phyloP scores from a whole-genome alignment of 2,113 vertebrate genomes.

The Pteropus alecto region DNA sequence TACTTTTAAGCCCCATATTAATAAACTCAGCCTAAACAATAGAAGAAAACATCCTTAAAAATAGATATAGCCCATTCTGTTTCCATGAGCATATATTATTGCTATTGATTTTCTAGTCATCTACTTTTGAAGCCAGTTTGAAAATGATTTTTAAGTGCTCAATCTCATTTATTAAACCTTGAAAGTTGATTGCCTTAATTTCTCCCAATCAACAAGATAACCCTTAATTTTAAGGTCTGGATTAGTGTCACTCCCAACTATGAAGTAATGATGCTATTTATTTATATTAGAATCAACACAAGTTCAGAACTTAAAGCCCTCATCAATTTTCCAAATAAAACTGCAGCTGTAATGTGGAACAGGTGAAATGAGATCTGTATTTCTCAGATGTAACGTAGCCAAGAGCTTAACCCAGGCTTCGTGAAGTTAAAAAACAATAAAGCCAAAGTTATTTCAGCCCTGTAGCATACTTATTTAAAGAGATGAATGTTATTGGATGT shows the following conservation, averaged over 20 bases:
- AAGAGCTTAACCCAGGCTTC: constrained; percentile 65
- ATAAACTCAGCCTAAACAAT: neutral
- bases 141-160: constrained; percentile 56
- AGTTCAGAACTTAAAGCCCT: constrained; percentile 47
- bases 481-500: constrained; percentile 57
- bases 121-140: neutral
- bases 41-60: neutral
- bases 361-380: constrained; percentile 70
- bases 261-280: constrained; percentile 63
- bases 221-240: constrained; percentile 63
- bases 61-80: constrained; percentile 19
- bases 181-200: constrained; percentile 60
- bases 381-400: constrained; percentile 60
- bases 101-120: constrained; percentile 42
- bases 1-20: constrained; percentile 6
- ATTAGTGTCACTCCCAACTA: constrained; percentile 48
- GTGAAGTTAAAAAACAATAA: constrained; percentile 74
- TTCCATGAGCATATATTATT: neutral
- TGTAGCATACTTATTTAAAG: constrained; percentile 68
- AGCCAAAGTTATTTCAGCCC: constrained; percentile 64
- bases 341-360: constrained; percentile 41
- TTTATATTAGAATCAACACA: constrained; percentile 71
- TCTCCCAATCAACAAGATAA: constrained; percentile 65
- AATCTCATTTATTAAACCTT: constrained; percentile 61
- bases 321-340: constrained; percentile 72